phyloP scores from a whole-genome alignment of 2,113 vertebrate species.

The Columba janthina region DNA sequence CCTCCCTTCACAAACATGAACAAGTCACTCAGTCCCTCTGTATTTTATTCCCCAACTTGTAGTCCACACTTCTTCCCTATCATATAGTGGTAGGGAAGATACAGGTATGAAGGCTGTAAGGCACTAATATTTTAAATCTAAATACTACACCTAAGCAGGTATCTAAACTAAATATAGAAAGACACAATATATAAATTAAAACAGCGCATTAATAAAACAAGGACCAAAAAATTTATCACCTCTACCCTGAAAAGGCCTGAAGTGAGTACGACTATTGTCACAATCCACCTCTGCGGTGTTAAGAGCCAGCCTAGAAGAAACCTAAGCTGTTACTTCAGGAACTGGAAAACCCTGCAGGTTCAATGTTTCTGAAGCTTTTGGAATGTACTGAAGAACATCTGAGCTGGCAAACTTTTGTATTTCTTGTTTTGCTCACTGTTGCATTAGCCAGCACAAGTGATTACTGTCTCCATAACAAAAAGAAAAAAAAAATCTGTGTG shows the following conservation, averaged over 20 bases:
- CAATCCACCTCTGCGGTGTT: background rate
- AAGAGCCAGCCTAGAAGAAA: background rate
- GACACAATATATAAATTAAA: background rate
- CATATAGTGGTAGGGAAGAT: background rate
- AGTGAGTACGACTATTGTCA: background rate
- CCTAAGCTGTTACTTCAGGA: background rate
- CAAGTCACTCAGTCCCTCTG: background rate
- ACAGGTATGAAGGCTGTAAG: background rate
- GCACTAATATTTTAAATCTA: background rate
- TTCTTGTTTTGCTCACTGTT: background rate
- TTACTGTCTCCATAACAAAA: background rate
- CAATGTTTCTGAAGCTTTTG: background rate
- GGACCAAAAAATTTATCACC: background rate
- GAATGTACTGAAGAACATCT: background rate
- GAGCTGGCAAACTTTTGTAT: background rate
- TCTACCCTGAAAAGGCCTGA: background rate
- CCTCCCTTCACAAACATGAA: background rate
- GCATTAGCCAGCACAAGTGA: background rate
- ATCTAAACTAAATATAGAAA: background rate
- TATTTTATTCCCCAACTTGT: background rate
- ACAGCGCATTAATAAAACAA: background rate
- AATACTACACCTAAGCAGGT: background rate
- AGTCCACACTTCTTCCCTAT: background rate
- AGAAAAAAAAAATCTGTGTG: background rate
- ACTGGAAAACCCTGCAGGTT: constrained; percentile 31